Evolutionary conservation across 2,888 invertebrate genomes (phyloP), one percentile per base, ranked within the genome.

Genomic region (Crematogaster levior): DNA sequence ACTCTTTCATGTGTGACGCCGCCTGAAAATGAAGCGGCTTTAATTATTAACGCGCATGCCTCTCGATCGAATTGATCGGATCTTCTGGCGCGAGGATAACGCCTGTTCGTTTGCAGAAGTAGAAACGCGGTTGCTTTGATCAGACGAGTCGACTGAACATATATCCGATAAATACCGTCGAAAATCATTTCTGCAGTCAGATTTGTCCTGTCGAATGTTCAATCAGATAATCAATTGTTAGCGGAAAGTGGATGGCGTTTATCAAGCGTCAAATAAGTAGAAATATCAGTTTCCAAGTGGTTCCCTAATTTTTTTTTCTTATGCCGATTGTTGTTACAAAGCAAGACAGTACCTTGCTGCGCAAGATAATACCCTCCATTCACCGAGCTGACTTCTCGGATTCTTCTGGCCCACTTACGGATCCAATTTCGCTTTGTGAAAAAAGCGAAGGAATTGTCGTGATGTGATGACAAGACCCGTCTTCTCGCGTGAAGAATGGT

Each of bases 391-490:
- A 7, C 63, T n/a, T 27, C 68, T 66, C 51, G n/a, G 43, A 63
- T 43, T 53, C 53, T 15, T 72, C 77, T 34, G 84, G 70, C 79
- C 86, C 82, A 86, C 74, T 84, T 61, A 43, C 56, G 48, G 53
- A 53, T 80, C 73, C 66, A 51, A 81, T 90, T 87, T 85, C 85
- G 88, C 88, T 90, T 89, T 84, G 89, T 86, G 82, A 70, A 86
- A 87, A 10, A 85, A 87, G 75, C 72, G 75, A 79, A 81, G 79
- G 53, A 75, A 63, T 24, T 70, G 81, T 86, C 79, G 83, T 68
- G 27, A 12, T 70, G 81, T 84, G 85, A 88, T 86, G 89, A 89
- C 88, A 88, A 87, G 81, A 85, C 85, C 83, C 68, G 72, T 74
- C 40, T 68, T 46, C 80, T 40, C 70, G 51, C 84, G 53, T 74